Percentiles rank a stretch among this genome's conserved stretches.
phyloP scores from a whole-genome alignment of 1,140 invertebrate species.

The Drosophila cardini region DNA sequence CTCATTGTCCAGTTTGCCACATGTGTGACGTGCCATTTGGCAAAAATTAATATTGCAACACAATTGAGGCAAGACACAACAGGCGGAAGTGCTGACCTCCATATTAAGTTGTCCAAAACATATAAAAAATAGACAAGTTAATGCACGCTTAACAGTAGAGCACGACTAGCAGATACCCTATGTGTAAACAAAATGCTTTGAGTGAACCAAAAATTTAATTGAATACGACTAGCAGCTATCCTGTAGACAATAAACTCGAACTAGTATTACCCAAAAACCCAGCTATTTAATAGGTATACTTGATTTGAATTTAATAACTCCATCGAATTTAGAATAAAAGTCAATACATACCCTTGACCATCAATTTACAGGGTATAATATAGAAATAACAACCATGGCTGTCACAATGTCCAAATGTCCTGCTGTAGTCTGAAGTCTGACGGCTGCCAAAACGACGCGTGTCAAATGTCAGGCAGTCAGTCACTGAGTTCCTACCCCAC shows the following conservation, averaged over 20 bases:
- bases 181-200: too few species aligned
- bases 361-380: slow-evolving; percentile 33
- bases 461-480: slow-evolving; percentile 77
- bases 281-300: too few species aligned
- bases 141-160: background rate
- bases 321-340: too few species aligned
- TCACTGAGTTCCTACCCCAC: background rate
- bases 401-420: slow-evolving; percentile 40
- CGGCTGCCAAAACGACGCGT: slow-evolving; percentile 68
- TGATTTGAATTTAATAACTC: too few species aligned
- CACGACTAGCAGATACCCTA: background rate
- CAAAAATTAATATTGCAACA: slow-evolving; percentile 76
- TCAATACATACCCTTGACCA: too few species aligned
- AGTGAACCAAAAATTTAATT: too few species aligned
- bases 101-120: slow-evolving; percentile 61
- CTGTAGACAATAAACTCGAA: too few species aligned
- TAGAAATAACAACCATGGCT: slow-evolving; percentile 41
- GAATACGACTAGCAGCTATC: background rate
- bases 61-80: slow-evolving; percentile 38
- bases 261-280: too few species aligned
- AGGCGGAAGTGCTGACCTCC: slow-evolving; percentile 57
- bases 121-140: slow-evolving; percentile 18
- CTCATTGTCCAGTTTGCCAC: slow-evolving; percentile 6
- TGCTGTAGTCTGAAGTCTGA: slow-evolving; percentile 37
- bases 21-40: slow-evolving; percentile 54